A percentile compares a stretch with the other conserved stretches of the same genome.
phyloP scores from a whole-genome alignment of 2,888 invertebrate genomes.

The Pachydiplax longipennis region DNA sequence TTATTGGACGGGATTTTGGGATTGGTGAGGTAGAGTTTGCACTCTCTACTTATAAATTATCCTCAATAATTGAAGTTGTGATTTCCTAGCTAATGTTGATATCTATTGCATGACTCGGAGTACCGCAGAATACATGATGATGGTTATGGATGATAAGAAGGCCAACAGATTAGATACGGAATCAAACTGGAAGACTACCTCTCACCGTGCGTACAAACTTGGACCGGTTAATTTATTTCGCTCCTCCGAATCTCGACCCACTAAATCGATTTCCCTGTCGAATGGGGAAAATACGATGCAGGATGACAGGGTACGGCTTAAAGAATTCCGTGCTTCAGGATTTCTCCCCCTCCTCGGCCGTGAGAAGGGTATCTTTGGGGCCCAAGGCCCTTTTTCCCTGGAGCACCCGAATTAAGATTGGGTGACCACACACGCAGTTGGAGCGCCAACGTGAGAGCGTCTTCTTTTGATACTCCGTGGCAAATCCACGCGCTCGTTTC shows the following conservation, averaged over 20 bases:
- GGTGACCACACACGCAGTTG: background rate
- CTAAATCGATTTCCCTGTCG: background rate
- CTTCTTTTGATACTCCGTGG: background rate
- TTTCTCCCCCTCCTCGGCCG: background rate
- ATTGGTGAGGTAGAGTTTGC: too few relatives aligned
- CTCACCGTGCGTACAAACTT: too few relatives aligned
- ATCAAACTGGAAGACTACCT: too few relatives aligned
- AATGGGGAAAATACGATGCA: background rate
- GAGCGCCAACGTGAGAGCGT: background rate
- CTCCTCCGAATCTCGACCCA: background rate
- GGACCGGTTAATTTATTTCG: background rate
- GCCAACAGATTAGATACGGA: too few relatives aligned
- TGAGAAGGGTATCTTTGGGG: background rate
- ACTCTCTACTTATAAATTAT: too few relatives aligned
- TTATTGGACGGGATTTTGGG: too few relatives aligned
- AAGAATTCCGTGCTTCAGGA: background rate
- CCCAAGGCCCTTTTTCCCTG: background rate
- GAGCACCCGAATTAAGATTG: background rate
- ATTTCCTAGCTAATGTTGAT: too few relatives aligned
- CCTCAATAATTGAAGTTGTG: too few relatives aligned
- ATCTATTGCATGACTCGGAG: too few relatives aligned
- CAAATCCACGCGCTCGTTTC: background rate
- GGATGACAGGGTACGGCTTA: background rate
- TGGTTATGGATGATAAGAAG: too few relatives aligned
- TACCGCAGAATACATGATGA: too few relatives aligned